phyloP scores from a whole-genome alignment of 2,888 invertebrate species.

The Scaptomyza cyrtandrae region DNA sequence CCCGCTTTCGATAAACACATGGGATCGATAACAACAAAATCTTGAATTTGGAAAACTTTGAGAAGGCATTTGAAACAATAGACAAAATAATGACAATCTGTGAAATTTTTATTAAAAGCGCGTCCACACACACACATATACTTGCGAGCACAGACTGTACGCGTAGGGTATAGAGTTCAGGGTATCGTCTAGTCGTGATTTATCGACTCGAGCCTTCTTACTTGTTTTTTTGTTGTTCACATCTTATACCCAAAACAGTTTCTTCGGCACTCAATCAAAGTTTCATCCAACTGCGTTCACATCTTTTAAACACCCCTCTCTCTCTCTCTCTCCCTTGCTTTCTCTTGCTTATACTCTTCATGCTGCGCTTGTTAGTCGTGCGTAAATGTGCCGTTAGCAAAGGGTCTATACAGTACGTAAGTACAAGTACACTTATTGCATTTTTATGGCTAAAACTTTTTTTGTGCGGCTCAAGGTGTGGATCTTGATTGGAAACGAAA shows the following conservation, averaged over 20 bases:
- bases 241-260: constrained; percentile 61
- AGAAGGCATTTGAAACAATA: no score
- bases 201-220: no score
- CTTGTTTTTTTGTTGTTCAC: constrained; percentile 59
- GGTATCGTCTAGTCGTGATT: no score
- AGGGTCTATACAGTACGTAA: constrained; percentile 42
- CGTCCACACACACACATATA: no score
- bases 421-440: constrained; percentile 70
- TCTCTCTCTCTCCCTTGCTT: not conserved
- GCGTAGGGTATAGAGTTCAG: no score
- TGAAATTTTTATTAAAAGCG: no score
- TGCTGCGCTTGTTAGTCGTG: constrained; percentile 69
- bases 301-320: constrained; percentile 26
- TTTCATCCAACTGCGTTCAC: constrained; percentile 47
- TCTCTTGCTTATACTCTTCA: no score
- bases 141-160: no score
- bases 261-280: constrained; percentile 69
- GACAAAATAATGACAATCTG: no score
- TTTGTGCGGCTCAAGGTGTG: constrained; percentile 31
- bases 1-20: no score
- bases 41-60: no score
- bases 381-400: constrained; percentile 75
- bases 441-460: constrained; percentile 69
- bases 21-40: no score
- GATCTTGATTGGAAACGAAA: constrained; percentile 45